Conservation (phyloP, 2,888 invertebrate species). For the Spodoptera picta region DNA sequence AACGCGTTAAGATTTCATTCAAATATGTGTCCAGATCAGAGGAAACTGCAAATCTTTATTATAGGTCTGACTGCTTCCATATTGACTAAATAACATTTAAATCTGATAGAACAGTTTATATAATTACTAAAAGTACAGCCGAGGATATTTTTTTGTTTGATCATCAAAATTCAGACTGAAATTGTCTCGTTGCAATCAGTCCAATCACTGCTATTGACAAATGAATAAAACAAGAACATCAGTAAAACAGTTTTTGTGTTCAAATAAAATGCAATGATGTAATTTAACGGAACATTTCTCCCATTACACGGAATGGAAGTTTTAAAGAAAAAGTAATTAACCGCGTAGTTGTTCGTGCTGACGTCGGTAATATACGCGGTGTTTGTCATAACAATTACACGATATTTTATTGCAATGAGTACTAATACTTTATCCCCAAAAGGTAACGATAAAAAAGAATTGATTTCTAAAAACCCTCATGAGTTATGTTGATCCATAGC, state of each 20-base stretch:
- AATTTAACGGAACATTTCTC: slow-evolving; percentile 41
- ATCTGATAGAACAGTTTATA: too few species aligned
- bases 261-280: slow-evolving; percentile 32
- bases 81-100: too few species aligned
- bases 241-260: slow-evolving; percentile 11
- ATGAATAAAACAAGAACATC: slow-evolving; percentile 19
- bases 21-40: too few species aligned
- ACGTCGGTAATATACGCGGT: slow-evolving; percentile 12
- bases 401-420: slow-evolving; percentile 1
- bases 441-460: not conserved
- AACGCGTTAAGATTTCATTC: too few species aligned
- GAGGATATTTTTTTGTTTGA: too few species aligned
- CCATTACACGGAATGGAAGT: slow-evolving; percentile 26
- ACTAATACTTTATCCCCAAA: not conserved
- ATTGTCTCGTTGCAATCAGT: slow-evolving; percentile 1
- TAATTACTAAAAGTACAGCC: not conserved
- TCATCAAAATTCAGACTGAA: not conserved
- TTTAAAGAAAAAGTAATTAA: slow-evolving; percentile 30
- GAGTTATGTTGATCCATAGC: slow-evolving; percentile 5
- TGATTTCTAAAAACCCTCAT: not conserved
- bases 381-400: too few species aligned
- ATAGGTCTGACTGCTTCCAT: too few species aligned
- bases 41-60: too few species aligned
- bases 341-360: slow-evolving; percentile 10
- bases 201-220: slow-evolving; percentile 10